These are phyloP conservation scores for Phoeniculus purpureus DNA, from an alignment of 2,797 vertebrate species.

Conservation along the genomic window DNA sequence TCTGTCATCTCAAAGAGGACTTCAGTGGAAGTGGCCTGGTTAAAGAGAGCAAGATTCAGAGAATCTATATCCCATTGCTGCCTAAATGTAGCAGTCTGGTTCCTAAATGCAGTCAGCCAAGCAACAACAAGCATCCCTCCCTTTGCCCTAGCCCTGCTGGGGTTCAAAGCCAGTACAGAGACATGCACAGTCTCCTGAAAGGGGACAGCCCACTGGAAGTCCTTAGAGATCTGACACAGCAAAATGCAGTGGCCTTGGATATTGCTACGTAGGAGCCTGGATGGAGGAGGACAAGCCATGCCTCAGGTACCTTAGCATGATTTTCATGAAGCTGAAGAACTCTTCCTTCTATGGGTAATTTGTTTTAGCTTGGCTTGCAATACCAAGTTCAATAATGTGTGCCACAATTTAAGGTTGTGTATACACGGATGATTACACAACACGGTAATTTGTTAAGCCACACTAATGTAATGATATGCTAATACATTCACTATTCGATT, in stretches of 20 bases:
- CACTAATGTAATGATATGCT: slow-evolving; percentile 48
- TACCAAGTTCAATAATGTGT: background rate
- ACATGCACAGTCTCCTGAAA: background rate
- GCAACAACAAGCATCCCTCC: background rate
- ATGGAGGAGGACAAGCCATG: background rate
- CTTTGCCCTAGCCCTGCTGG: background rate
- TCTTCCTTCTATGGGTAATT: background rate
- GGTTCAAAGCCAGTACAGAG: background rate
- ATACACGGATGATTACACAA: slow-evolving; percentile 43
- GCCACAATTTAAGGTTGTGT: background rate
- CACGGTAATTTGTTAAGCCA: slow-evolving; percentile 10
- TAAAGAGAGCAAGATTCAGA: background rate
- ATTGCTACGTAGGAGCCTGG: background rate
- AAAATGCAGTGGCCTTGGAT: background rate
- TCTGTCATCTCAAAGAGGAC: background rate
- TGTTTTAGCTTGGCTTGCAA: slow-evolving; percentile 11
- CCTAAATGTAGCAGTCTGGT: background rate
- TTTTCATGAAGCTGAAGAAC: background rate
- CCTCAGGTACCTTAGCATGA: fast-evolving
- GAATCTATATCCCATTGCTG: background rate
- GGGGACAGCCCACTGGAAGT: background rate
- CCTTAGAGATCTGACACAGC: background rate
- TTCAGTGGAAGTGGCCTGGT: background rate
- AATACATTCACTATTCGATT: slow-evolving; percentile 34
- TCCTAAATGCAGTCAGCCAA: background rate